phyloP scores from a whole-genome alignment of 2,797 vertebrate genomes.

The Poliocrania exsul region DNA sequence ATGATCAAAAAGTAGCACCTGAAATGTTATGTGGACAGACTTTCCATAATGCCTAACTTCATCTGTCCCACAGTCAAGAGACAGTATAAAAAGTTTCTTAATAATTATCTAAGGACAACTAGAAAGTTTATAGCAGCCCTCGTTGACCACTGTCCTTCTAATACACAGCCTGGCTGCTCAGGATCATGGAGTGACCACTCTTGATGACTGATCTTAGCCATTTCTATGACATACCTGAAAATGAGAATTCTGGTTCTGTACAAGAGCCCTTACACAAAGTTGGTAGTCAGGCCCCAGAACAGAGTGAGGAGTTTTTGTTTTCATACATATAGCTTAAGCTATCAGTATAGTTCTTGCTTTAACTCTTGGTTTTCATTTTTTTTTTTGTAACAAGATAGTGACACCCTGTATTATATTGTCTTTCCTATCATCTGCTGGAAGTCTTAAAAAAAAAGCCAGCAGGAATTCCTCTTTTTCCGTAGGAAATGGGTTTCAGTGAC shows the following conservation, averaged over 20 bases:
- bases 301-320: not conserved
- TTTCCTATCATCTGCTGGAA: slow-evolving; percentile 2
- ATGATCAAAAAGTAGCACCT: not conserved
- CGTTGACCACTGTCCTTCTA: not conserved
- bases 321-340: not conserved
- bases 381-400: not conserved
- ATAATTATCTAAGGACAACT: not conserved
- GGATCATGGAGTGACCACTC: not conserved
- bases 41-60: not conserved
- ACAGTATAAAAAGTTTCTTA: not conserved
- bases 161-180: rapidly evolving
- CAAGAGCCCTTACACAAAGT: not conserved
- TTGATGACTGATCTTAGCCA: not conserved
- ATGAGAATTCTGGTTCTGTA: not conserved
- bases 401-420: not conserved
- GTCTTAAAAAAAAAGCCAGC: not conserved
- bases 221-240: not conserved
- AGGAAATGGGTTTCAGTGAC: not conserved
- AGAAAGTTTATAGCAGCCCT: not conserved
- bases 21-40: not conserved
- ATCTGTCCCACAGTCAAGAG: not conserved
- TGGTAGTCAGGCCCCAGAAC: not conserved
- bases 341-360: not conserved
- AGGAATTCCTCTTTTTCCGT: not conserved
- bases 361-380: not conserved